Evolutionary conservation across 2,113 vertebrate genomes (phyloP).

Genomic region (Paralichthys olivaceus): DNA sequence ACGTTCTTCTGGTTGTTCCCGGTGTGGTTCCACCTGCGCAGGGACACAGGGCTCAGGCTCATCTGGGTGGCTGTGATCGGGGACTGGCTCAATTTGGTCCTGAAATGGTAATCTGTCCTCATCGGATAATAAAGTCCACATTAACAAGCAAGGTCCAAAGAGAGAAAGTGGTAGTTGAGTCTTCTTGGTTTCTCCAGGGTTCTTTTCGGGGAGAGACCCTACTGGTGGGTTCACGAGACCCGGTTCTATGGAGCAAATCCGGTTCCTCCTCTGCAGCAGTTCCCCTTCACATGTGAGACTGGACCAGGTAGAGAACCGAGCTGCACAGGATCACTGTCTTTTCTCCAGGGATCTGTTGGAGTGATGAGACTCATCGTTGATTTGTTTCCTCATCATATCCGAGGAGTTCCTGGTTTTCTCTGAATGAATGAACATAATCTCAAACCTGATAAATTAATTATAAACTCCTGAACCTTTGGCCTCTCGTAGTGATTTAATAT

Average conservation of each 20-base stretch:
- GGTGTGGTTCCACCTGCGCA: constrained; percentile 90
- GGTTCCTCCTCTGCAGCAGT: constrained; percentile 78
- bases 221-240: constrained; percentile 87
- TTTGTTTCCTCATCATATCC: background rate
- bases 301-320: constrained; percentile 81
- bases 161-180: background rate
- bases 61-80: constrained; percentile 96
- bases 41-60: constrained; percentile 87
- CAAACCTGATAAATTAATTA: constrained; percentile 9
- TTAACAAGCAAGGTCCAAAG: background rate
- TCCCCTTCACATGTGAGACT: constrained; percentile 86
- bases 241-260: constrained; percentile 74
- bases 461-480: constrained; percentile 28
- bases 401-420: background rate
- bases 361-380: too few relatives aligned
- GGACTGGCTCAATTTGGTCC: constrained; percentile 96
- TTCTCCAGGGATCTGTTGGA: too few relatives aligned
- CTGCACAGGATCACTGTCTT: background rate
- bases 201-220: constrained; percentile 84
- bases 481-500: constrained; percentile 12
- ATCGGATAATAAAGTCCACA: fast-evolving
- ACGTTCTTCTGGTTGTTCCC: constrained; percentile 93
- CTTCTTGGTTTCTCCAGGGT: constrained; percentile 69
- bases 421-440: constrained; percentile 13
- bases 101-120: constrained; percentile 90